Base-by-base conservation (phyloP, 2,797 vertebrate genomes). In the Brachyalestes nurse region DNA sequence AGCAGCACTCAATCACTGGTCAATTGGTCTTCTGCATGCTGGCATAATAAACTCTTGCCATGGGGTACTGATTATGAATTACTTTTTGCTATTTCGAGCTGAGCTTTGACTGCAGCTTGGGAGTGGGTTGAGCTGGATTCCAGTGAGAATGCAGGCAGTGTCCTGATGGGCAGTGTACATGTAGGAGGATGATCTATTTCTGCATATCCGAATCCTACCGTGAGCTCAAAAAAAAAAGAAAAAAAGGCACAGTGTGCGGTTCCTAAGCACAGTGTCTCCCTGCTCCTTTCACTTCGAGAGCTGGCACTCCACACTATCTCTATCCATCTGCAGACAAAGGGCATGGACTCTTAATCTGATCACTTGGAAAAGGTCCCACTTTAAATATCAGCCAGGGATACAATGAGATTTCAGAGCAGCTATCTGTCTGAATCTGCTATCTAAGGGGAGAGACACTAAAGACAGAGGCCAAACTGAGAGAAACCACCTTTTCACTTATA, bases 331-430 rank as follows among this genome's bases (percentile, higher is more conserved):
- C 45, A 70, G 72, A 81, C 57, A 75, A 75, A 81, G 28, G 49
- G n/a, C 65, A 81, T 42, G 19, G 62, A 69, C 40, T 76, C 45
- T 51, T 76, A 70, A 75, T 76, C 65, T 55, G 65, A 81, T 81
- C 64, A 62, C 55, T 62, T 75, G 65, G 72, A 16, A 73, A 66
- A 73, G 49, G 71, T 73, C 70, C 71, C 25, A 57, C 61, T 73
- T 47, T 80, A 62, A 75, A 81, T 75, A 75, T 61, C 72, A 75
- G 65, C 74, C 64, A 70, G 55, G 45, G 42, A 67, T 62, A 62
- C 79, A 81, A 75, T 81, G 65, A 81, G 72, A 70, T 81, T 81
- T 75, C 40, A 47, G 79, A 38, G 40, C 40, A 58, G 19, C 49
- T 61, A 75, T 70, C 64, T 25, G 42, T 76, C 65, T 80, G 51